These are phyloP conservation scores for Eristalis intricaria DNA, from an alignment of 2,888 invertebrate species.

Conservation along the genomic window DNA sequence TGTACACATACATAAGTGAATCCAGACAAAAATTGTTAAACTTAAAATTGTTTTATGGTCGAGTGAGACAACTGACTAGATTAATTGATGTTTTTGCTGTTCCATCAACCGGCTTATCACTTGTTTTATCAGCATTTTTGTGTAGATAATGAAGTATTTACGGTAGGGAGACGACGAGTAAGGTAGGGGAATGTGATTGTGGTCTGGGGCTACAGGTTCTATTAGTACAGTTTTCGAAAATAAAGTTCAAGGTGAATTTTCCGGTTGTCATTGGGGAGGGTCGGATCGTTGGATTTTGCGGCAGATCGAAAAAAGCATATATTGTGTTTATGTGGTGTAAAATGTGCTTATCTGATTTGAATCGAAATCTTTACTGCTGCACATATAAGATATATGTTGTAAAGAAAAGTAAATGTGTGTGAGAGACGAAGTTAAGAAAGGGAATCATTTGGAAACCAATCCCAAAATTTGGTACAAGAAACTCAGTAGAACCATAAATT, in stretches of 20 bases:
- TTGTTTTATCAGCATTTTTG: slow-evolving; percentile 14
- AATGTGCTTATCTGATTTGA: slow-evolving; percentile 1
- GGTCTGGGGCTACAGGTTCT: background rate
- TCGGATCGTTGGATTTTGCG: background rate
- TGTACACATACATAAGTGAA: background rate
- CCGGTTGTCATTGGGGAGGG: background rate
- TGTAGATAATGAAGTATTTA: background rate
- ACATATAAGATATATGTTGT: background rate
- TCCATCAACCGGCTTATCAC: slow-evolving; percentile 6
- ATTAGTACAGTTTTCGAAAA: background rate
- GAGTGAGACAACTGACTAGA: background rate
- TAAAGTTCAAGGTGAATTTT: slow-evolving; percentile 13
- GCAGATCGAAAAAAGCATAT: background rate
- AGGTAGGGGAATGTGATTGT: background rate
- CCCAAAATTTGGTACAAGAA: background rate
- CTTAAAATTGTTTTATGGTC: background rate
- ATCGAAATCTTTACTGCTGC: background rate
- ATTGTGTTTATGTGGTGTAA: background rate
- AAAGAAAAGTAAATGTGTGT: background rate
- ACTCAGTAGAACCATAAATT: background rate
- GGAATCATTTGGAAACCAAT: background rate
- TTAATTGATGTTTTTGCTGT: background rate
- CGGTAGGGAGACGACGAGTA: background rate
- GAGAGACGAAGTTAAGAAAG: background rate
- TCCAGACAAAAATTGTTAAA: background rate